Conservation (phyloP, 2,797 vertebrate species). For the Oreochromis grahami region DNA sequence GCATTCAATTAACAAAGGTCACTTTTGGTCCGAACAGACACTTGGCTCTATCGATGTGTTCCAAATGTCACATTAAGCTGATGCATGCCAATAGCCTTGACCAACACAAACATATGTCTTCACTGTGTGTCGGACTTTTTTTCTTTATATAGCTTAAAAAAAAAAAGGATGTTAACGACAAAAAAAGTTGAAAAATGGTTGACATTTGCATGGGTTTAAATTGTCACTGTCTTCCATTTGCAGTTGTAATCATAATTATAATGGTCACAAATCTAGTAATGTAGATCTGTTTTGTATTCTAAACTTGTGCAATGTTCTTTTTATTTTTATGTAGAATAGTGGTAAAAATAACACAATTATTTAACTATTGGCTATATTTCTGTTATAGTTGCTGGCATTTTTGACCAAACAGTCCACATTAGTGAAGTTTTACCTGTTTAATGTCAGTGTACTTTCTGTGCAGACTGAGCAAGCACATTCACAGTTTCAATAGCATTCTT, state of each 20-base stretch:
- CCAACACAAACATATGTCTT: neutral
- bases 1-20: slow-evolving; percentile 17
- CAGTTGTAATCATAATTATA: neutral
- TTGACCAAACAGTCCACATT: neutral
- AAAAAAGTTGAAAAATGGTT: neutral
- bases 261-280: neutral
- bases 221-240: neutral
- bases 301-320: neutral
- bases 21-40: neutral
- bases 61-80: slow-evolving; percentile 14
- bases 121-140: neutral
- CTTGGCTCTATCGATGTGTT: neutral
- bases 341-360: neutral
- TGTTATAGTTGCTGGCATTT: neutral
- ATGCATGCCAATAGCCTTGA: slow-evolving; percentile 1
- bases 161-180: neutral
- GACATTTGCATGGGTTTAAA: neutral
- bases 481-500: neutral
- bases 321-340: neutral
- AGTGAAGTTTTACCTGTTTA: neutral
- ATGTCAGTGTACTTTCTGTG: neutral
- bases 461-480: neutral
- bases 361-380: neutral
- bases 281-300: neutral
- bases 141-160: neutral